Evolutionary conservation across 2,113 vertebrate genomes (phyloP).

Genomic region (Corythornis madagascariensis): DNA sequence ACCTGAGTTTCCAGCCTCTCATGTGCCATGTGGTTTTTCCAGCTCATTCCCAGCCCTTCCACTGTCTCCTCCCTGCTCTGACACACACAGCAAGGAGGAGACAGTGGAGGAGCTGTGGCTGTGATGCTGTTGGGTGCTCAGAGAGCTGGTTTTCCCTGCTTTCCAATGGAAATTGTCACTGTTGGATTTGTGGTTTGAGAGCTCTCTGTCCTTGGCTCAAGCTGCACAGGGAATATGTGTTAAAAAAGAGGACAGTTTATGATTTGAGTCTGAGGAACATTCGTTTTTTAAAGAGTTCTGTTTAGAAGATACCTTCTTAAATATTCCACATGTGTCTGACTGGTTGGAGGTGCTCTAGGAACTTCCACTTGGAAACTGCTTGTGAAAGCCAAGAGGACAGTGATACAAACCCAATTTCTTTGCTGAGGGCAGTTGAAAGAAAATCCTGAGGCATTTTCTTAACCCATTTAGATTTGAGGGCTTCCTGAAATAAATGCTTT

Average conservation of each 20-base stretch:
- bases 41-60: background rate
- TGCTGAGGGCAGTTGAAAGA: background rate
- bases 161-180: background rate
- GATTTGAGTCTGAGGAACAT: background rate
- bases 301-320: background rate
- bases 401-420: accelerated
- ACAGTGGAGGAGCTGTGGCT: background rate
- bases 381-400: accelerated
- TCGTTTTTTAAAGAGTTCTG: background rate
- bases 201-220: background rate
- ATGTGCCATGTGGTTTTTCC: background rate
- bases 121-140: background rate
- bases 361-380: background rate
- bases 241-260: background rate
- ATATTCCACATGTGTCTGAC: accelerated
- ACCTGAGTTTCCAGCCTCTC: background rate
- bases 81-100: too few species aligned
- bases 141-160: background rate
- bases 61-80: background rate
- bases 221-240: background rate
- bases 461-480: accelerated
- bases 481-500: background rate
- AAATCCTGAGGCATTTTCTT: background rate
- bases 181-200: background rate
- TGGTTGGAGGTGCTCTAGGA: background rate